phyloP scores from a whole-genome alignment of 2,797 vertebrate species.

The Cirrhinus molitorella region DNA sequence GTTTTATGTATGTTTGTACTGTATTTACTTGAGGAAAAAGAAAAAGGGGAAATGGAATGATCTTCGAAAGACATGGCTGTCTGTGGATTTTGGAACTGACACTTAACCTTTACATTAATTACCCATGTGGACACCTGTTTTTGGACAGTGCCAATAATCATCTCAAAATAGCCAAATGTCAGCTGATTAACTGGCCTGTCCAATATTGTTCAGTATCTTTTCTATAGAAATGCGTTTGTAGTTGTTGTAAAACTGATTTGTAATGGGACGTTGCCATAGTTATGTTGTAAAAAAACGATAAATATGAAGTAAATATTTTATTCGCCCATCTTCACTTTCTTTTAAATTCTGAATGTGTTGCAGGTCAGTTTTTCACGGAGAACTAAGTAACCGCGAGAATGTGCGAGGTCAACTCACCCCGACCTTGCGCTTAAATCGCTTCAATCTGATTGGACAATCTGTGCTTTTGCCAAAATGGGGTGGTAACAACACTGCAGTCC shows the following conservation, averaged over 20 bases:
- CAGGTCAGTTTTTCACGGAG: slow-evolving; percentile 16
- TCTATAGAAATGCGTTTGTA: not conserved
- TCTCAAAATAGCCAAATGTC: slow-evolving; percentile 17
- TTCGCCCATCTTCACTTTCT: too few relatives aligned
- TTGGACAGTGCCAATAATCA: slow-evolving; percentile 2
- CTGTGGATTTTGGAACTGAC: not conserved
- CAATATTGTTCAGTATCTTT: not conserved
- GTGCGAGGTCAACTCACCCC: slow-evolving; percentile 74
- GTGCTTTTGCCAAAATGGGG: slow-evolving; percentile 49
- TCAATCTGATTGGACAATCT: slow-evolving; percentile 72
- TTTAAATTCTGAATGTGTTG: not conserved
- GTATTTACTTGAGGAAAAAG: not conserved
- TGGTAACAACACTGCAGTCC: not conserved
- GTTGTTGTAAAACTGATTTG: not conserved
- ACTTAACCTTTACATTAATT: slow-evolving; percentile 8
- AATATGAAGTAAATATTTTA: not conserved
- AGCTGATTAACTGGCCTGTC: not conserved
- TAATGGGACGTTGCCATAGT: not conserved
- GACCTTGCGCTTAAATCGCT: slow-evolving; percentile 73
- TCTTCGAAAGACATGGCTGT: not conserved
- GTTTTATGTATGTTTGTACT: not conserved
- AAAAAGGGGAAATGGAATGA: not conserved
- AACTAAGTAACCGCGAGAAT: slow-evolving; percentile 76
- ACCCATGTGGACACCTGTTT: not conserved
- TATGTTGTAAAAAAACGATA: not conserved